Percentiles rank a stretch among this genome's conserved stretches.
Evolutionary conservation across 1,140 invertebrate species (phyloP).

Genomic region (Acromyrmex heyeri): DNA sequence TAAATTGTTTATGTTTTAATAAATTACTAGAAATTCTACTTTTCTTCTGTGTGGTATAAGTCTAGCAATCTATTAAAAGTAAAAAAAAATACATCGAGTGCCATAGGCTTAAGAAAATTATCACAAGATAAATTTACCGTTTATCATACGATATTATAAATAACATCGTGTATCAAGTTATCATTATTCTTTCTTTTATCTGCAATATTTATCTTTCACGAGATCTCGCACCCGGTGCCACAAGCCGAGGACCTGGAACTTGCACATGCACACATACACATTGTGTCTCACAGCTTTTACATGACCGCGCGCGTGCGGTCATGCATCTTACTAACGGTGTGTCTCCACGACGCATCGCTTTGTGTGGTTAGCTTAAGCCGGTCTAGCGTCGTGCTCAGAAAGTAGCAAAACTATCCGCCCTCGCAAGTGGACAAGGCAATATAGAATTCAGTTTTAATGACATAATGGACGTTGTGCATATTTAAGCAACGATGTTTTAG

Average conservation of each 20-base stretch:
- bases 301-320: conserved; percentile 24
- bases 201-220: not conserved
- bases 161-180: not conserved
- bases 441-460: not conserved
- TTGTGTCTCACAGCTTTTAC: not conserved
- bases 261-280: not conserved
- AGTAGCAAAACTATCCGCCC: conserved; percentile 16
- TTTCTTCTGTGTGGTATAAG: too few species aligned
- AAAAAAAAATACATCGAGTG: too few species aligned
- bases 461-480: conserved; percentile 3
- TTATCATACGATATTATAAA: not conserved
- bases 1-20: too few species aligned
- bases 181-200: not conserved
- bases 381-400: conserved; percentile 17
- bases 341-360: conserved; percentile 61
- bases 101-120: not conserved
- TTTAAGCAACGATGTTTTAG: not conserved
- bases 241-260: not conserved
- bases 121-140: not conserved
- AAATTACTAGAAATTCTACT: too few species aligned
- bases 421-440: not conserved
- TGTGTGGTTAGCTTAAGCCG: conserved; percentile 42
- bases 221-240: conserved; percentile 13
- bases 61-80: too few species aligned
- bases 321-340: conserved; percentile 67